These are phyloP conservation scores for Chrysogorgia sp. DNA, from an alignment of 92 coral and sea anemone species.

Conservation along the genomic window DNA sequence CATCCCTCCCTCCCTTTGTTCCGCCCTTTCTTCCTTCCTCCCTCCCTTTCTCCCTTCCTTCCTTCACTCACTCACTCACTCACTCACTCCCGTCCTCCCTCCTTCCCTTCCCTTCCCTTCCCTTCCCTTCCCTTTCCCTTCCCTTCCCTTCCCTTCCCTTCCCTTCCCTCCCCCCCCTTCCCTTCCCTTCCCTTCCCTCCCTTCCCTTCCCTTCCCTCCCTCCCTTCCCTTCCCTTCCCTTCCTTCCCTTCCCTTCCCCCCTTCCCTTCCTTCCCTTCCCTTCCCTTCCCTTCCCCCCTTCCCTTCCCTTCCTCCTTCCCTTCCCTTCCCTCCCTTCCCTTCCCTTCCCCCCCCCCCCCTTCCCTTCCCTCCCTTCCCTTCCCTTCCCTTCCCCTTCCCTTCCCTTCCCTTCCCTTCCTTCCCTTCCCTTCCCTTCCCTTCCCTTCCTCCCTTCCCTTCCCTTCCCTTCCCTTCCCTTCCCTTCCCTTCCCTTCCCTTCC, in stretches of 20 bases:
- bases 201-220: not conserved
- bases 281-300: not conserved
- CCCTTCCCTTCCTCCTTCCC: not conserved
- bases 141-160: not conserved
- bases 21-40: not conserved
- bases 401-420: not conserved
- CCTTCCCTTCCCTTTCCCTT: not conserved
- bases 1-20: not conserved
- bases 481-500: not conserved
- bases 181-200: not conserved
- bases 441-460: not conserved
- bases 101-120: not conserved
- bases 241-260: not conserved
- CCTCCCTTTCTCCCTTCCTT: not conserved
- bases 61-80: no score
- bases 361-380: not conserved
- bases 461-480: not conserved
- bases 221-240: not conserved
- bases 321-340: not conserved
- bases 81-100: not conserved
- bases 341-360: not conserved
- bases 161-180: not conserved
- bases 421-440: not conserved
- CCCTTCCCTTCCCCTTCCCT: not conserved
- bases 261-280: not conserved